Conservation (phyloP, 2,888 invertebrate genomes). For the Acheta domesticus region DNA sequence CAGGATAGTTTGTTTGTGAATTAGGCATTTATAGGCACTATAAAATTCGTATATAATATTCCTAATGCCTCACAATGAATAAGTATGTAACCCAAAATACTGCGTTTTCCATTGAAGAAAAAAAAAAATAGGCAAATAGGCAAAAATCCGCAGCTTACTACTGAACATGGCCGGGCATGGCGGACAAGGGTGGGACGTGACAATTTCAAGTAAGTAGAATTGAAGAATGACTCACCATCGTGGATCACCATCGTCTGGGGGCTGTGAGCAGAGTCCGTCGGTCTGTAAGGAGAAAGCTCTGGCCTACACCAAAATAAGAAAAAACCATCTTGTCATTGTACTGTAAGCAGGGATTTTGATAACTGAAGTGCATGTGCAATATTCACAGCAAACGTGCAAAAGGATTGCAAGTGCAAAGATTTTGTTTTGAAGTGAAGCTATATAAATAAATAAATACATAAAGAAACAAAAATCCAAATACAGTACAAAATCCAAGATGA, state of each 20-base stretch:
- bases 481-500: conserved; percentile 32
- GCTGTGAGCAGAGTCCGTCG: conserved; percentile 47
- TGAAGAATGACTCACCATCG: conserved; percentile 40
- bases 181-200: too few species aligned
- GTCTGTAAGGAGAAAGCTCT: conserved; percentile 53
- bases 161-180: too few species aligned
- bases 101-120: too few species aligned
- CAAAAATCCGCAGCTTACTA: too few species aligned
- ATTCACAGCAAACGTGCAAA: not conserved
- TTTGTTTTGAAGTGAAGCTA: conserved; percentile 39
- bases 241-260: conserved; percentile 39
- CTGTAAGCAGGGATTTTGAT: conserved; percentile 19
- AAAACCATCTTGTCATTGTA: conserved; percentile 5
- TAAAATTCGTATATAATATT: too few species aligned
- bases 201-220: not conserved
- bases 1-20: too few species aligned
- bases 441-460: conserved; percentile 30
- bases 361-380: not conserved
- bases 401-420: not conserved
- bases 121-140: too few species aligned
- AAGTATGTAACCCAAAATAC: too few species aligned
- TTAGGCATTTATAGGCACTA: too few species aligned
- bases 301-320: conserved; percentile 43
- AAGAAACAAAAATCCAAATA: conserved; percentile 24
- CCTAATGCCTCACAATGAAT: too few species aligned